Conservation (phyloP, 2,888 invertebrate genomes). For the Drosophila neutralis region DNA sequence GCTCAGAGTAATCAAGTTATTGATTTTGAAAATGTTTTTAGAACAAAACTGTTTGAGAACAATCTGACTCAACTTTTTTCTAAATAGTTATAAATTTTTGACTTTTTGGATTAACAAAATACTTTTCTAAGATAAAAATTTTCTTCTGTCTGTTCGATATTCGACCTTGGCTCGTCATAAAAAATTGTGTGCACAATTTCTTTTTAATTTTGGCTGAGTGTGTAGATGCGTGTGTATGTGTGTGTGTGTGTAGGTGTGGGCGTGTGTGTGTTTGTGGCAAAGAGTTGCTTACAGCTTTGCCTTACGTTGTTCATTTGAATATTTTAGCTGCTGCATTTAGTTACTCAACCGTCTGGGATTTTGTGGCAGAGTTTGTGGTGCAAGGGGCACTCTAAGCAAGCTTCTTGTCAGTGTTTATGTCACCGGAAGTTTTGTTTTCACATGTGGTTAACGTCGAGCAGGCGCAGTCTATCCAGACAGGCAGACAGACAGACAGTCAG, state of each 20-base stretch:
- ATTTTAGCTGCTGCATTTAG: conserved; percentile 79
- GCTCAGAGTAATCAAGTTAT: not conserved
- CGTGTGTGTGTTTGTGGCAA: conserved; percentile 5
- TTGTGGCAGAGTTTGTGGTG: not conserved
- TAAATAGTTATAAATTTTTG: not conserved
- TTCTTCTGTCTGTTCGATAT: not conserved
- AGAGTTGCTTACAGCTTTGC: conserved; percentile 49
- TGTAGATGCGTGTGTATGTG: conserved; percentile 12
- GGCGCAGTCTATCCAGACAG: conserved; percentile 44
- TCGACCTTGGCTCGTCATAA: not conserved
- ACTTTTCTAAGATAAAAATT: not conserved
- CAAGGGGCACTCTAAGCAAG: conserved; percentile 65
- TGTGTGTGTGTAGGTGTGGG: not conserved
- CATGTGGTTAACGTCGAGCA: conserved; percentile 78
- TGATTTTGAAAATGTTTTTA: not conserved
- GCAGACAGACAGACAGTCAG: conserved; percentile 16
- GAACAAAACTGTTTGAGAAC: too few species aligned
- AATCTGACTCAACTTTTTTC: not conserved
- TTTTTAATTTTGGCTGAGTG: not conserved
- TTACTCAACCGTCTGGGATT: conserved; percentile 33
- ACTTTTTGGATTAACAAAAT: not conserved
- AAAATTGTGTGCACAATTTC: not conserved
- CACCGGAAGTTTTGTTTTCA: conserved; percentile 81
- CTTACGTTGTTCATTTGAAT: conserved; percentile 75
- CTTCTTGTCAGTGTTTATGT: conserved; percentile 80